A percentile compares a stretch with the other conserved stretches of the same genome.
Conservation (phyloP, 1,140 invertebrate species). For the Polyergus mexicanus region DNA sequence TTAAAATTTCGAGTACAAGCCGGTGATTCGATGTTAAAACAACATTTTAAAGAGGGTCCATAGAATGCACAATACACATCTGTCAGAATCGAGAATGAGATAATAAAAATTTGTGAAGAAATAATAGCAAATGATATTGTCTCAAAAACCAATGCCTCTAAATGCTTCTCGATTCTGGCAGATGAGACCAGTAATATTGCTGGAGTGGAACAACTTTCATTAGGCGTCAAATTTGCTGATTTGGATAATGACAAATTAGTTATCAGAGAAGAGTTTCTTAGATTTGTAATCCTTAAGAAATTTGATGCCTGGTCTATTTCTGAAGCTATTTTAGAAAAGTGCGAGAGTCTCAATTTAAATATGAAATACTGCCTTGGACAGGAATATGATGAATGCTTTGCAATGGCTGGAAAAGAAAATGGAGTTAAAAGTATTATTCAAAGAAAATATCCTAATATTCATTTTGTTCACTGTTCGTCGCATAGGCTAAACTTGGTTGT, state of each 20-base stretch:
- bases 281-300: background rate
- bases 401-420: constrained; percentile 1
- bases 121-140: constrained; percentile 13
- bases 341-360: background rate
- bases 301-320: background rate
- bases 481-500: background rate
- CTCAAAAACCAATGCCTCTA: constrained; percentile 16
- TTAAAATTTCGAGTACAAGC: constrained; percentile 10
- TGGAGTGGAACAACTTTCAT: background rate
- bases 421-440: background rate
- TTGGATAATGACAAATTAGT: background rate
- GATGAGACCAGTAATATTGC: background rate
- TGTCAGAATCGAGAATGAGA: constrained; percentile 5
- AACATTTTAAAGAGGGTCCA: background rate
- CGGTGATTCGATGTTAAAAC: background rate
- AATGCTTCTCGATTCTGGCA: constrained; percentile 10
- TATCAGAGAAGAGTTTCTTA: background rate
- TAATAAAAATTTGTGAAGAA: constrained; percentile 10
- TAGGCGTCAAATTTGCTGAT: no score
- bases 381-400: background rate
- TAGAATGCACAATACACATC: constrained; percentile 14
- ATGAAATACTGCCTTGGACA: background rate
- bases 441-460: constrained; percentile 4
- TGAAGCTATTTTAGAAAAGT: background rate
- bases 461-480: background rate